Conservation (phyloP, 2,888 invertebrate genomes). For the Drosophila acutilabella region DNA sequence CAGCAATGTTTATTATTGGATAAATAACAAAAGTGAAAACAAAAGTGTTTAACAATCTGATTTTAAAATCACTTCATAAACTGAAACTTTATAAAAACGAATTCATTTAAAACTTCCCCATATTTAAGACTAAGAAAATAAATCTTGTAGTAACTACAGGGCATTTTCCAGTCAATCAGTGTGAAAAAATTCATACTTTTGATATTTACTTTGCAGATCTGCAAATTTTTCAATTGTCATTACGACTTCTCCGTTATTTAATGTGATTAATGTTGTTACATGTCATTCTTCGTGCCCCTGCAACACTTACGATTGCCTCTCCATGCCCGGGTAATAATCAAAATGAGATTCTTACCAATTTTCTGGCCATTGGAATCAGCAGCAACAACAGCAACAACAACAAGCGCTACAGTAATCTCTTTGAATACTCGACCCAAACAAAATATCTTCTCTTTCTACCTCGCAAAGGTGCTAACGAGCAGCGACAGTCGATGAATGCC, state of each 20-base stretch:
- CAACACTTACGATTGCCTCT: constrained; percentile 47
- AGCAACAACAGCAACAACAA: constrained; percentile 5
- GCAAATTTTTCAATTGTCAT: constrained; percentile 67
- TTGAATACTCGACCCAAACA: not conserved
- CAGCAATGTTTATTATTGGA: too few species aligned
- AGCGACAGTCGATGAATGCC: constrained; percentile 54
- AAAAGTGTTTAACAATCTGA: too few species aligned
- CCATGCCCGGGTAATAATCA: constrained; percentile 18
- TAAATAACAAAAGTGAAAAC: too few species aligned
- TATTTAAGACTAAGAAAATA: too few species aligned
- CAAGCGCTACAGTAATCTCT: not conserved
- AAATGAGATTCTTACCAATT: constrained; percentile 41
- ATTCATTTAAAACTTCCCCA: too few species aligned
- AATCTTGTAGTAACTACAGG: constrained; percentile 4
- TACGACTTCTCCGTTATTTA: constrained; percentile 66
- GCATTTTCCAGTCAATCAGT: not conserved
- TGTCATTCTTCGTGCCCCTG: constrained; percentile 18
- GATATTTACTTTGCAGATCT: constrained; percentile 23
- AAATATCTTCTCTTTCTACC: not conserved
- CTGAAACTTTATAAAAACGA: too few species aligned
- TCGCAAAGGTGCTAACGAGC: constrained; percentile 62
- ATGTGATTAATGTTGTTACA: constrained; percentile 59
- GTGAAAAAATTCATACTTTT: not conserved
- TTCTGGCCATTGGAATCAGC: constrained; percentile 30
- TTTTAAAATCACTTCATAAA: too few species aligned